These are phyloP conservation scores for Papio anubis DNA, from an alignment of 2,113 vertebrate genomes.

Conservation along the genomic window DNA sequence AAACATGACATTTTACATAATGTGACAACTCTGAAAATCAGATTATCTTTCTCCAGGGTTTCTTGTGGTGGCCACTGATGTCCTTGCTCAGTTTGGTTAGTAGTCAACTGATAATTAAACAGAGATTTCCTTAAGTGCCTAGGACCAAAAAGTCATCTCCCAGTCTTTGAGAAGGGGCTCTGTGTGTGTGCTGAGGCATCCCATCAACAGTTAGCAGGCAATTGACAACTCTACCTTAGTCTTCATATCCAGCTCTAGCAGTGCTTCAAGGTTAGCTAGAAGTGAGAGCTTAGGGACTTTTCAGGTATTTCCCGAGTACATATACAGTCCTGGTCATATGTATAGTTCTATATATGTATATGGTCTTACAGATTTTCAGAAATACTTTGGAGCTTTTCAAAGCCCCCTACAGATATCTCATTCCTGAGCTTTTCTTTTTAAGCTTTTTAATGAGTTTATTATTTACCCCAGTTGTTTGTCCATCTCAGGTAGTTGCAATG, in stretches of 20 bases:
- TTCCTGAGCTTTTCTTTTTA: background rate
- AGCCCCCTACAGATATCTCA: background rate
- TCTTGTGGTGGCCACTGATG: background rate
- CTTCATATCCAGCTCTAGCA: background rate
- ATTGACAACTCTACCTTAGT: background rate
- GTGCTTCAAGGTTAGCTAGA: background rate
- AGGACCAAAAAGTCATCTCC: background rate
- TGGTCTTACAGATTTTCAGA: background rate
- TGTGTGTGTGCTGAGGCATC: background rate
- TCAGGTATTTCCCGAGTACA: background rate
- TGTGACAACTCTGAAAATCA: background rate
- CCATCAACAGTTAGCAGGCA: background rate
- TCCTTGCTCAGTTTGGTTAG: background rate
- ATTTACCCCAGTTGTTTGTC: background rate
- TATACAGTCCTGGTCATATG: background rate
- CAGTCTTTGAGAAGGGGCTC: background rate
- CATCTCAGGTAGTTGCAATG: background rate
- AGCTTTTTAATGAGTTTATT: background rate
- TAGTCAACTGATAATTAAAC: background rate
- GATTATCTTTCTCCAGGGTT: background rate
- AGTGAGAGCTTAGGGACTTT: background rate
- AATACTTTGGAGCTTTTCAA: background rate
- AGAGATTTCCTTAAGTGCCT: background rate
- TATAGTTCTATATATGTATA: background rate
- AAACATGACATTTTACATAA: background rate